A percentile compares a stretch with the other conserved stretches of the same genome.
Evolutionary conservation across 2,113 vertebrate species (phyloP).

Genomic region (Anas platyrhynchos): DNA sequence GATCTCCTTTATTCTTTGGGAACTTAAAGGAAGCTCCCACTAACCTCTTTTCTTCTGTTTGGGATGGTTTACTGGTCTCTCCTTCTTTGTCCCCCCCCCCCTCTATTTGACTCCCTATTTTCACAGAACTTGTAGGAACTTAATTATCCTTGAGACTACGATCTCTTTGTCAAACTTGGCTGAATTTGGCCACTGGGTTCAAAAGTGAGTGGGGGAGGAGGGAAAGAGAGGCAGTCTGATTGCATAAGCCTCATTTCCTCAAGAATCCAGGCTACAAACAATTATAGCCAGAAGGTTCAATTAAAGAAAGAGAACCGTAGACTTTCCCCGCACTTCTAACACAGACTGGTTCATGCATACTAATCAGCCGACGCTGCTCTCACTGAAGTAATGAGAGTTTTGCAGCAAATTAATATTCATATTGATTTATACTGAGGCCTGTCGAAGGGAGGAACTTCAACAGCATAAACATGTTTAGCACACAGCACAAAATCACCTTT

Average conservation of each 20-base stretch:
- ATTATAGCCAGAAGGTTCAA: slow-evolving; percentile 63
- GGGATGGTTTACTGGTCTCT: not conserved
- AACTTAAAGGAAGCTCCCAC: not conserved
- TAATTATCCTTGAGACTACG: not conserved
- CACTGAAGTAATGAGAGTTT: not conserved
- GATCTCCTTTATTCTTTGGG: fast-evolving
- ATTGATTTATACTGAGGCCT: slow-evolving; percentile 1
- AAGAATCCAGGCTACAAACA: slow-evolving; percentile 49
- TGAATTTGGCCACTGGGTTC: slow-evolving; percentile 7
- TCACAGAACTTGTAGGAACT: not conserved
- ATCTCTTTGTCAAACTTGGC: not conserved
- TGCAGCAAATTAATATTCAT: slow-evolving; percentile 36
- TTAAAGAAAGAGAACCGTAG: slow-evolving; percentile 35
- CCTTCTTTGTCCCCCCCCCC: not conserved
- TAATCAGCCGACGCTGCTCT: not conserved
- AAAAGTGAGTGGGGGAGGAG: not conserved
- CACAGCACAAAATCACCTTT: not conserved
- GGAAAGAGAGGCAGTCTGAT: not conserved
- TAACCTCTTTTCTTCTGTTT: not conserved
- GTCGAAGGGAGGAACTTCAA: not conserved
- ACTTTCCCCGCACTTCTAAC: slow-evolving; percentile 19
- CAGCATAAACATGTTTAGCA: not conserved
- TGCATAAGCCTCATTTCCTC: slow-evolving; percentile 20
- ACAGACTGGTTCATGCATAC: slow-evolving; percentile 18
- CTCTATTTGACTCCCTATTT: not conserved